Evolutionary conservation across 2,888 invertebrate species (phyloP), one percentile per base, ranked within the genome.

Genomic region (Autographa gamma): DNA sequence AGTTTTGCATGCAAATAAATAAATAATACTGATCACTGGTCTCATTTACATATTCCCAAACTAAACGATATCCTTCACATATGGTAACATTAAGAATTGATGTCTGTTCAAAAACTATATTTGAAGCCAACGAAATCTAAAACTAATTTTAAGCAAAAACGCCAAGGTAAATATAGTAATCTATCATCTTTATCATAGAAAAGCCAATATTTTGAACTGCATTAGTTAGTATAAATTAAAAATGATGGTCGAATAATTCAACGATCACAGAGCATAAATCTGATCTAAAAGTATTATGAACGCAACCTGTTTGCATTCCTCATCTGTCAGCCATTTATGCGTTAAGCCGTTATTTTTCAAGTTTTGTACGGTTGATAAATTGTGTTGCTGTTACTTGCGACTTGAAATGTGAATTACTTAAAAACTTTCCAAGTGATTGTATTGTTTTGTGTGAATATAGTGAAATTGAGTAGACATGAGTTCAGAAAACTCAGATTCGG

Each of bases 401-500:
- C 74, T 58, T 75, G 86, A 85, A 80, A 86, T 85, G 84, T 83
- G 75, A 83, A 80, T 66, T 66, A 74, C 64, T 60, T 69, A 6
- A 31, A 54, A 61, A 62, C 32, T 32, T 25, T 63, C 67, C 38
- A 61, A 68, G 66, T 70, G 69, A 67, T 71, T 60, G 34, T 63
- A 66, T 74, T 73, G 63, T 68, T 81, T 76, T 68, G 72, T 79
- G 77, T 78, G 72, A 74, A 69, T 59, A 67, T 63, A 69, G 66
- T 70, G 34, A 67, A 66, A 72, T 34, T 76, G 18, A 67, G 32
- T 60, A 66, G 92, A 88, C 81, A 95, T 95, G 95, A 94, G 92
- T 91, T 84, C 95, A 56, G 94, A 92, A 80, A 93, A 90, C 83
- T 94, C 94, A 0, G 95, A 95, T 85, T 88, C 88, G n/a, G 91